Conservation (phyloP, 92 coral and sea anemone species). For the Porites divaricata region DNA sequence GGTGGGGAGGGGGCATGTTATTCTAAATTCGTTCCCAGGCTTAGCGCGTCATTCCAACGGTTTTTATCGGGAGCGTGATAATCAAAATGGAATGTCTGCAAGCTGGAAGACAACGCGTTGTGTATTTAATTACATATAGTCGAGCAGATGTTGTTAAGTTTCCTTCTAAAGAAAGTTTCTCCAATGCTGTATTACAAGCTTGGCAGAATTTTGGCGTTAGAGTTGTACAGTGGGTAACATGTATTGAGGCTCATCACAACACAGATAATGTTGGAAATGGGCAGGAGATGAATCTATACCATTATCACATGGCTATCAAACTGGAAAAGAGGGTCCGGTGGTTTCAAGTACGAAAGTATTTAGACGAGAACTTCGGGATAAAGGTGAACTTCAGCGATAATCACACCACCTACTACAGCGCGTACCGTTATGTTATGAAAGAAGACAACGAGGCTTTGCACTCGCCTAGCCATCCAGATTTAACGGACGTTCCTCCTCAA, state of each 20-base stretch:
- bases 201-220: slow-evolving; percentile 10
- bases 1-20: too few species aligned
- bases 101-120: too few species aligned
- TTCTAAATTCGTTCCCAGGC: too few species aligned
- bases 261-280: not conserved
- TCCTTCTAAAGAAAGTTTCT: slow-evolving; percentile 31
- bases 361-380: slow-evolving; percentile 46
- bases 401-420: slow-evolving; percentile 61
- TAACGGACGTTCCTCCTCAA: slow-evolving; percentile 39
- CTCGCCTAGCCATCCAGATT: slow-evolving; percentile 55
- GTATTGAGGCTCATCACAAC: slow-evolving; percentile 37
- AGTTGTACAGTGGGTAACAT: slow-evolving; percentile 26
- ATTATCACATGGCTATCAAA: slow-evolving; percentile 49
- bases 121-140: too few species aligned
- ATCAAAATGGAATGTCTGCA: too few species aligned
- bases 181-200: slow-evolving; percentile 39
- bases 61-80: too few species aligned
- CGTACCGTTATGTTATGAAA: slow-evolving; percentile 44
- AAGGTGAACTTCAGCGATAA: slow-evolving; percentile 61
- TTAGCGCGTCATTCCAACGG: too few species aligned
- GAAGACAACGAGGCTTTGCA: slow-evolving; percentile 35
- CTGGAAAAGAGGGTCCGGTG: slow-evolving; percentile 37
- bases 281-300: slow-evolving; percentile 2
- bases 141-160: slow-evolving; percentile 19
- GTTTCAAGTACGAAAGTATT: slow-evolving; percentile 38